These are phyloP conservation scores for Apistogramma diplotaenia DNA, from an alignment of 2,113 vertebrate genomes.

Conservation along the genomic window DNA sequence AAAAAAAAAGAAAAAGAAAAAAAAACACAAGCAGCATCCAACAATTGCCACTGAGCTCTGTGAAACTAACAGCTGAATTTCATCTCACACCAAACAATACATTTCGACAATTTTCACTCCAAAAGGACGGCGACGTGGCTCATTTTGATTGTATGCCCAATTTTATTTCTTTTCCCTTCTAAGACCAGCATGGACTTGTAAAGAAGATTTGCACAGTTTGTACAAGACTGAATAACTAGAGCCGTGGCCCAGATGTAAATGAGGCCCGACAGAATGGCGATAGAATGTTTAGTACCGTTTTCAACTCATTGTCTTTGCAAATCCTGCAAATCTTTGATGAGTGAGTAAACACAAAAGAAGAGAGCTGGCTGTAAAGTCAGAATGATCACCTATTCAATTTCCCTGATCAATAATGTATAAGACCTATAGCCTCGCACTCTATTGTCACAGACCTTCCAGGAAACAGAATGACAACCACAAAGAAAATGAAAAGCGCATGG, in stretches of 20 bases:
- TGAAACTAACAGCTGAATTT: slow-evolving; percentile 41
- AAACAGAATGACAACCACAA: slow-evolving; percentile 18
- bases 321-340: neutral
- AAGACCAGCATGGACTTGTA: neutral
- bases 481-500: neutral
- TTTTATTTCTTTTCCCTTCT: neutral
- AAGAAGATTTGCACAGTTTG: neutral
- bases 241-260: neutral
- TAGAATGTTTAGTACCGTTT: neutral
- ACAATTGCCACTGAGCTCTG: slow-evolving; percentile 29
- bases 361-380: neutral
- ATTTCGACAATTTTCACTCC: neutral
- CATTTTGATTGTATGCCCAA: neutral
- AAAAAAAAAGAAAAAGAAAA: neutral
- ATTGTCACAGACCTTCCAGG: slow-evolving; percentile 29
- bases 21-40: slow-evolving; percentile 28
- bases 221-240: neutral
- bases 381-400: slow-evolving; percentile 46
- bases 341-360: slow-evolving; percentile 11
- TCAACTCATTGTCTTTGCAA: neutral
- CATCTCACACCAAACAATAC: slow-evolving; percentile 15
- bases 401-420: slow-evolving; percentile 53
- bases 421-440: slow-evolving; percentile 27
- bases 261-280: neutral
- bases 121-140: neutral